A percentile compares a stretch with the other conserved stretches of the same genome.
Conservation (phyloP, 2,113 vertebrate genomes). For the Ptychochromis oligacanthus region DNA sequence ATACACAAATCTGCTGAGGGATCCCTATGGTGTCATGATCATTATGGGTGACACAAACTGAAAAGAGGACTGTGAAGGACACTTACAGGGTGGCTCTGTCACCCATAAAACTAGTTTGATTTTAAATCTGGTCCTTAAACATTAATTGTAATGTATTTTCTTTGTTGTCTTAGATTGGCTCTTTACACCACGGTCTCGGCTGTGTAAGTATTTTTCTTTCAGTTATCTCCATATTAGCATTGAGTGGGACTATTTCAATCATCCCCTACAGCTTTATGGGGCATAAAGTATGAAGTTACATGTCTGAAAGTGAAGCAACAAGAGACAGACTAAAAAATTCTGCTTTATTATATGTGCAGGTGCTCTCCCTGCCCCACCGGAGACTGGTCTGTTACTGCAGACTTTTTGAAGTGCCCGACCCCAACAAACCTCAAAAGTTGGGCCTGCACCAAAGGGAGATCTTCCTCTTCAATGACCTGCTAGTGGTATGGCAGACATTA, state of each 20-base stretch:
- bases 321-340: not conserved
- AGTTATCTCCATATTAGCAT: not conserved
- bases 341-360: conserved; percentile 74
- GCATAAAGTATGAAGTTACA: not conserved
- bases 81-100: not conserved
- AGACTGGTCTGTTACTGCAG: conserved; percentile 97
- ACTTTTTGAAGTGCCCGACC: conserved; percentile 96
- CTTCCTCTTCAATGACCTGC: conserved; percentile 97
- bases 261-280: not conserved
- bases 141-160: not conserved
- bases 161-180: conserved; percentile 87
- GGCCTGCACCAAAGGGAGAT: conserved; percentile 97
- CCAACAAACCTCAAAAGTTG: conserved; percentile 96
- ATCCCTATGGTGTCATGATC: not conserved
- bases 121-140: not conserved
- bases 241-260: not conserved
- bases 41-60: not conserved
- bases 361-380: conserved; percentile 94
- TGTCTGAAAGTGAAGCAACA: conserved; percentile 1
- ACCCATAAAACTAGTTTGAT: not conserved
- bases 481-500: conserved; percentile 86
- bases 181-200: conserved; percentile 94
- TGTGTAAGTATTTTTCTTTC: conserved; percentile 88
- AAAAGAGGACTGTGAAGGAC: not conserved
- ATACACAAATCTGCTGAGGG: not conserved